A percentile compares a stretch with the other conserved stretches of the same genome.
phyloP scores from a whole-genome alignment of 2,113 vertebrate species.

The Nasalis larvatus region DNA sequence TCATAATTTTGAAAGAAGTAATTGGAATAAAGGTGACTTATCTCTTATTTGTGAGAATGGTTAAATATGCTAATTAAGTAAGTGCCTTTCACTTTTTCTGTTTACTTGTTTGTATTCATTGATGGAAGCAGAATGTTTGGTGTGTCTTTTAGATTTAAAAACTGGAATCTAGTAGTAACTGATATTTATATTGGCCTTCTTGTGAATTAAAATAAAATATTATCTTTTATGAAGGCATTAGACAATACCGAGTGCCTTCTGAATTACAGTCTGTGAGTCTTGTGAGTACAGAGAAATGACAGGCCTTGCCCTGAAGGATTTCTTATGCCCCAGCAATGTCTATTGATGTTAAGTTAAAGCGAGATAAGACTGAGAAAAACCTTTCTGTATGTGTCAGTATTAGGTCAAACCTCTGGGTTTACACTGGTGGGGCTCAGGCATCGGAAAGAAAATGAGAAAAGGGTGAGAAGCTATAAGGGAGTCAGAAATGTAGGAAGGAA shows the following conservation, averaged over 20 bases:
- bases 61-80: background rate
- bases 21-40: background rate
- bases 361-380: background rate
- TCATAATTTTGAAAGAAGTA: slow-evolving; percentile 26
- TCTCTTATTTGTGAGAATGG: background rate
- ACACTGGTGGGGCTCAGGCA: background rate
- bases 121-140: background rate
- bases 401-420: background rate
- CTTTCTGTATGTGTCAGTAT: background rate
- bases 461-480: background rate
- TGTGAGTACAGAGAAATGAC: background rate
- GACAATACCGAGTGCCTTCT: background rate
- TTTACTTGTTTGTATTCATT: background rate
- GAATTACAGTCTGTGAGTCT: background rate
- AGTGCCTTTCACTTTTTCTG: background rate
- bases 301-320: background rate
- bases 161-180: background rate
- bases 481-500: background rate
- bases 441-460: background rate
- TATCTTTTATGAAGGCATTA: background rate
- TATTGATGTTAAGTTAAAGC: background rate
- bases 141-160: background rate
- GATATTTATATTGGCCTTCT: background rate
- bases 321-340: background rate
- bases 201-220: slow-evolving; percentile 4